Conservation (phyloP, 1,140 invertebrate species). For the Hylyphantes graminicola region DNA sequence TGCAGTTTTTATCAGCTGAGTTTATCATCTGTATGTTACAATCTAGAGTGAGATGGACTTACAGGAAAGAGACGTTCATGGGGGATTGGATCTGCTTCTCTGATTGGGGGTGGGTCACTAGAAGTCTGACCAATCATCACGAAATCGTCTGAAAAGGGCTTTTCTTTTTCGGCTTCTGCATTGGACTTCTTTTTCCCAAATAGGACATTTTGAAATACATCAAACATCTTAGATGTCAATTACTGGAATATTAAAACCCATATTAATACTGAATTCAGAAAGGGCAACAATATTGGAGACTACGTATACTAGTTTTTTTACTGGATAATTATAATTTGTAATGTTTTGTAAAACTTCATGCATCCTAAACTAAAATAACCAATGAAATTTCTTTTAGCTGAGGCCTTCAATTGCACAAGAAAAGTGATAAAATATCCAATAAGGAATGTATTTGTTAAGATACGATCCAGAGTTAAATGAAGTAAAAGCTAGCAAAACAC, state of each 20-base stretch:
- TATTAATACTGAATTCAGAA: background rate
- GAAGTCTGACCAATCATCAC: slow-evolving; percentile 37
- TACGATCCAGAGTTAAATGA: too few relatives aligned
- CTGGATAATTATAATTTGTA: too few relatives aligned
- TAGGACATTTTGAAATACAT: slow-evolving; percentile 56
- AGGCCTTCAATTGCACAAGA: too few relatives aligned
- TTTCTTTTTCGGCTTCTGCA: slow-evolving; percentile 43
- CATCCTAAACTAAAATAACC: too few relatives aligned
- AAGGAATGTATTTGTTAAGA: too few relatives aligned
- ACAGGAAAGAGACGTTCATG: slow-evolving; percentile 34
- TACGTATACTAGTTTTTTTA: too few relatives aligned
- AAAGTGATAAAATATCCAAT: too few relatives aligned
- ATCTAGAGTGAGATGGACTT: slow-evolving; percentile 11
- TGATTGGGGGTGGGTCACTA: slow-evolving; percentile 20
- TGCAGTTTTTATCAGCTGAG: background rate
- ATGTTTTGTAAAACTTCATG: too few relatives aligned
- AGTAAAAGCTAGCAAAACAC: too few relatives aligned
- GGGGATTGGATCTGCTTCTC: slow-evolving; percentile 27
- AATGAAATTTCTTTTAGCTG: too few relatives aligned
- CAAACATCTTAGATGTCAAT: slow-evolving; percentile 42
- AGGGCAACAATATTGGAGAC: background rate
- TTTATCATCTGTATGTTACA: background rate
- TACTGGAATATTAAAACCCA: slow-evolving; percentile 31
- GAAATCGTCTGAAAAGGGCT: slow-evolving; percentile 48
- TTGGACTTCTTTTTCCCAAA: slow-evolving; percentile 57